These are phyloP conservation scores for Isoperla grammatica DNA, from an alignment of 2,888 invertebrate genomes.

Conservation along the genomic window DNA sequence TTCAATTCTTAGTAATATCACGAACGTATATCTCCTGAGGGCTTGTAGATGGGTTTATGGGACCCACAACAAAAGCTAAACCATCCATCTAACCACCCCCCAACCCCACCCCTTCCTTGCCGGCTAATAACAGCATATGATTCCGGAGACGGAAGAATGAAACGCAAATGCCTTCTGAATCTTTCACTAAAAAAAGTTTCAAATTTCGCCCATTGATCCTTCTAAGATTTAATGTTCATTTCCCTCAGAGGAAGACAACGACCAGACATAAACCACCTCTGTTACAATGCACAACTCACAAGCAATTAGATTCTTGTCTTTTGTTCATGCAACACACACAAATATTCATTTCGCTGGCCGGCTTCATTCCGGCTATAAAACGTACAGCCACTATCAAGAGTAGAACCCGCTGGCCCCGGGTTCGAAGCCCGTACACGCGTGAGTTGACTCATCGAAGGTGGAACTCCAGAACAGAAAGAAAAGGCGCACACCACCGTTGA, in stretches of 20 bases:
- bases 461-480: too few species aligned
- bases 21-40: conserved; percentile 15
- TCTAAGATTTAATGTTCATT: conserved; percentile 28
- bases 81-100: conserved; percentile 9
- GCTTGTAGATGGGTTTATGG: conserved; percentile 15
- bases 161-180: conserved; percentile 10
- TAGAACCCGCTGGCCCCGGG: background rate
- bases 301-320: conserved; percentile 29
- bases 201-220: conserved; percentile 28
- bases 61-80: conserved; percentile 22
- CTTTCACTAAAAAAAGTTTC: conserved; percentile 25
- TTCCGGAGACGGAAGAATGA: conserved; percentile 18
- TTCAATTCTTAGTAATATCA: conserved; percentile 17
- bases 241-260: background rate
- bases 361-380: background rate
- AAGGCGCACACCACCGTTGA: too few species aligned
- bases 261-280: conserved; percentile 3
- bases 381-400: background rate
- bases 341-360: conserved; percentile 22
- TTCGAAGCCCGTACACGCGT: too few species aligned
- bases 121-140: conserved; percentile 22
- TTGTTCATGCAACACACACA: conserved; percentile 25
- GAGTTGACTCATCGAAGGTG: too few species aligned
- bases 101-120: conserved; percentile 7
- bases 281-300: conserved; percentile 11